Conservation (phyloP, 2,113 vertebrate species). For the Zonotrichia leucophrys region DNA sequence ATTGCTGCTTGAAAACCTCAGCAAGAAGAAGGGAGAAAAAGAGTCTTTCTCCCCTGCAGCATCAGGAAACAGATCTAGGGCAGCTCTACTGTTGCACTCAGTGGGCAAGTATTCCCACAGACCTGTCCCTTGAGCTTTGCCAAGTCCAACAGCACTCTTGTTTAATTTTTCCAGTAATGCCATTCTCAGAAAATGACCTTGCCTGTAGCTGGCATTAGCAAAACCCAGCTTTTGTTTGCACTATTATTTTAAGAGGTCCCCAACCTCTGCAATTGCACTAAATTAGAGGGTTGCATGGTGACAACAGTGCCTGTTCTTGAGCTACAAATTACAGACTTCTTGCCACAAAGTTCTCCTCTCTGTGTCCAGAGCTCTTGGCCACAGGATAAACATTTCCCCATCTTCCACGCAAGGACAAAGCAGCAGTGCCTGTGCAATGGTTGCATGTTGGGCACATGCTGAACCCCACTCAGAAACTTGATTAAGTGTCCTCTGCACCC, state of each 20-base stretch:
- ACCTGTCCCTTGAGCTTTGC: not conserved
- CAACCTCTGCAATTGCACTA: not conserved
- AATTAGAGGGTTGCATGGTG: not conserved
- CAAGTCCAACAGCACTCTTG: rapidly evolving
- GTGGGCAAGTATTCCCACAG: not conserved
- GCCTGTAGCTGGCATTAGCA: not conserved
- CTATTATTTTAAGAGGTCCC: not conserved
- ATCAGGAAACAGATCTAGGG: not conserved
- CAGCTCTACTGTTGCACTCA: not conserved
- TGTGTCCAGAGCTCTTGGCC: not conserved
- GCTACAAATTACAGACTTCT: not conserved
- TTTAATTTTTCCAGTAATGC: not conserved
- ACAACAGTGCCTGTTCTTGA: not conserved
- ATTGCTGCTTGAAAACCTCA: not conserved
- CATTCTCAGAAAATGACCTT: not conserved
- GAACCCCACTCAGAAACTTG: not conserved
- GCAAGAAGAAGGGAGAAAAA: not conserved
- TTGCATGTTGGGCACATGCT: rapidly evolving
- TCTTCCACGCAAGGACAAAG: not conserved
- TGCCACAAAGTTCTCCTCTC: not conserved
- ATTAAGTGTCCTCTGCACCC: not conserved
- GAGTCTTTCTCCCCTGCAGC: not conserved
- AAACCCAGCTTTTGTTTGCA: not conserved
- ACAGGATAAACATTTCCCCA: not conserved
- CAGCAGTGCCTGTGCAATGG: not conserved